Base-by-base conservation (phyloP, 2,113 vertebrate genomes). In the Myotis yumanensis region DNA sequence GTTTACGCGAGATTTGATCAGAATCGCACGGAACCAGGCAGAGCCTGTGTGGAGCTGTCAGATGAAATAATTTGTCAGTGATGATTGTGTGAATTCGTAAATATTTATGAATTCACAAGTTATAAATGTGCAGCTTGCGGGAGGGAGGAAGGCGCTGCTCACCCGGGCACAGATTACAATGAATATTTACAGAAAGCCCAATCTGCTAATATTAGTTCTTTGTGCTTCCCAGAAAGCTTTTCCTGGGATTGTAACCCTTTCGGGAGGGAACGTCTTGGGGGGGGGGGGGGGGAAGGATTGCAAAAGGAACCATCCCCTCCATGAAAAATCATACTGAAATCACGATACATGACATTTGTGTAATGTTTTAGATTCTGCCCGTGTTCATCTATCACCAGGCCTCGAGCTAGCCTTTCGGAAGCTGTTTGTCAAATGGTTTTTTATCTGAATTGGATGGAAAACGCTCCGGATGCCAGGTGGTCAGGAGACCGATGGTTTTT, bases 71-170 rank as follows among this genome's bases (percentile, higher is more conserved):
- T 96, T 94, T 96, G 97, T 97, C 97, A 95, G 97, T 72, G 97
- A 97, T 96, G 97, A 97, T 96, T 97, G 96, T 97, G 97, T 97
- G 97, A 97, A 97, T 97, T 97, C 97, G 96, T 97, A 97, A 97
- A 97, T 97, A 97, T 97, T 97, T 97, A 97, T 97, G 97, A 97
- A 97, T 97, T 97, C 97, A 97, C 96, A 97, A 97, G 97, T 97
- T 97, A 96, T 94, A 97, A 96, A 95, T 96, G 97, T 96, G 96
- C 96, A 95, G 97, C 96, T 95, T 97, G 96, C 59, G 28, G 94
- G 96, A 89, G 96, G 96, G 95, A 51, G 89, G 92, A 54, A 89
- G 80, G 43, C 20, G 66, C 82, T 86, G 93, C 96, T 92, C 95
- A 95, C 96, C 96, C 68, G 95, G 95, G 84, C 97, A 89, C 97